Conservation (phyloP, 2,113 vertebrate species). For the Xenus cinereus region DNA sequence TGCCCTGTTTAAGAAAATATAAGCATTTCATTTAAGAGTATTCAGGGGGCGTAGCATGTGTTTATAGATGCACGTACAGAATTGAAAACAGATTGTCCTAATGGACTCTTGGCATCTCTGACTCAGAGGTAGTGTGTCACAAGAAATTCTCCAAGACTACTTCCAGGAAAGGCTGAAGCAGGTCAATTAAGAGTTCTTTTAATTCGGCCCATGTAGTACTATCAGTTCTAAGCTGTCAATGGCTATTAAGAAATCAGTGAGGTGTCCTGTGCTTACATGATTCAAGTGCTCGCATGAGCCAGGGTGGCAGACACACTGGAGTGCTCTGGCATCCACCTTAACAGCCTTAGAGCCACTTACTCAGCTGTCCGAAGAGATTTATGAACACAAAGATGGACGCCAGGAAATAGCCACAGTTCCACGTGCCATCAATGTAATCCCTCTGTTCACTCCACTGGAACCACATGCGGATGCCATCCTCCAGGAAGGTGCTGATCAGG, state of each 20-base stretch:
- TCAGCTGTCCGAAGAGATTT: constrained; percentile 92
- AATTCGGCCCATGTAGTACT: neutral
- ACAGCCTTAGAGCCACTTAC: constrained; percentile 74
- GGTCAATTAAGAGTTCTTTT: neutral
- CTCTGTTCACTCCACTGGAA: constrained; percentile 97
- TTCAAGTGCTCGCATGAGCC: neutral
- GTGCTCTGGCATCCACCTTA: neutral
- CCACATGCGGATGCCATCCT: constrained; percentile 99
- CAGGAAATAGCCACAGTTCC: constrained; percentile 93
- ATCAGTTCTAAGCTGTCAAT: neutral
- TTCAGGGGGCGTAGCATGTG: neutral
- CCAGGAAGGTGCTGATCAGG: constrained; percentile 97
- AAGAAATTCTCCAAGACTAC: neutral
- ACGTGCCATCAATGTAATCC: constrained; percentile 94
- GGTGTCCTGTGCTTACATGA: neutral
- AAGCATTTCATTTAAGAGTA: neutral
- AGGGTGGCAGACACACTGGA: neutral
- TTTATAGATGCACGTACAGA: neutral
- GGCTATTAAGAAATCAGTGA: neutral
- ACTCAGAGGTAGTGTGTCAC: neutral
- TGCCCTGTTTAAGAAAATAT: neutral
- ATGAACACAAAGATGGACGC: constrained; percentile 92
- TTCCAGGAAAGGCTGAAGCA: constrained; percentile 8
- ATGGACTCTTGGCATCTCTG: neutral
- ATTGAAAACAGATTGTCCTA: neutral